Base-by-base conservation (phyloP, 2,797 vertebrate genomes). In the Lagocephalus sceleratus region DNA sequence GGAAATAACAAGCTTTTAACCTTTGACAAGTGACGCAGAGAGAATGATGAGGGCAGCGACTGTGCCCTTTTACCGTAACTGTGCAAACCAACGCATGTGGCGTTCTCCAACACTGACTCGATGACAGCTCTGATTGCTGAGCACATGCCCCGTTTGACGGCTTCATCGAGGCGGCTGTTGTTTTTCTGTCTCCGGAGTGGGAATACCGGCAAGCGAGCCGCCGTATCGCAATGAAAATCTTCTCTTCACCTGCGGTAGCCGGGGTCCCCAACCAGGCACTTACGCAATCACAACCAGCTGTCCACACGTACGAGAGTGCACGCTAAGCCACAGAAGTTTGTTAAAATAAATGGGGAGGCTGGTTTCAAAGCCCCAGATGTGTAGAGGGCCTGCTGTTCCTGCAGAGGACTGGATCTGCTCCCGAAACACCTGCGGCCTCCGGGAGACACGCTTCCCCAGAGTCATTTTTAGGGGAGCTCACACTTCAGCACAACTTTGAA, bases 301-400 rank as follows among this genome's bases (percentile, higher is more conserved):
- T 81, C 54, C 45, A 41, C 41, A 70, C 63, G 74, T 64, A 50
- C 72, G 63, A 66, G 74, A 75, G 66, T 62, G 62, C 51, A 63
- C 47, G 51, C 53, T 49, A 52, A 63, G 57, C 68, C 65, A 62
- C 65, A 70, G 46, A 76, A 44, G 55, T 49, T 73, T 64, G 57
- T 80, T 74, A 58, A 69, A 87, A 84, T 79, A 85, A 82, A 84
- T 58, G 60, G 49, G 59, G 43, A 64, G 66, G 65, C 55, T 70
- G 49, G 54, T 73, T 84, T 72, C 57, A 71, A 72, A 76, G 55
- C 51, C 47, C 63, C 68, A 69, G 51, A 74, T 78, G 63, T 74
- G 51, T 32, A 63, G 51, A 29, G 32, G 42, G 53, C 49, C 40
- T 21, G 52, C 51, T 70, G 62, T 72, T 74, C 69, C 46, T 69